Evolutionary conservation across 2,888 invertebrate species (phyloP).

Genomic region (Caenorhabditis plicata): DNA sequence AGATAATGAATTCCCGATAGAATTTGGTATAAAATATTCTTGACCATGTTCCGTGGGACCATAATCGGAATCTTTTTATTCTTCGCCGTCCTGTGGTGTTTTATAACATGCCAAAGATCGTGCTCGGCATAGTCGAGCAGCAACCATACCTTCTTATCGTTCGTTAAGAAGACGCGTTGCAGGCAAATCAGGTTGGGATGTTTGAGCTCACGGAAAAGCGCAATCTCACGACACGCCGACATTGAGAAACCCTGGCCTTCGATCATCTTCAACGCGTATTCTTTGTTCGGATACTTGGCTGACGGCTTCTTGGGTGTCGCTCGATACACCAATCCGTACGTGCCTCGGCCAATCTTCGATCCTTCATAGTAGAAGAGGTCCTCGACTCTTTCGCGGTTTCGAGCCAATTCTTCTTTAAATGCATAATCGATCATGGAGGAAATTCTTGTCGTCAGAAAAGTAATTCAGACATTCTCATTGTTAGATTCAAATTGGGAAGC

Average conservation of each 20-base stretch:
- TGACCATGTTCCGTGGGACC: constrained; percentile 77
- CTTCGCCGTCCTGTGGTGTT: constrained; percentile 95
- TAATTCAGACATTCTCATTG: too few relatives aligned
- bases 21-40: constrained; percentile 94
- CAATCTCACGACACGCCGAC: constrained; percentile 95
- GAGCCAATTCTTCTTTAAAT: constrained; percentile 62
- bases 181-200: constrained; percentile 92
- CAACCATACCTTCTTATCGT: constrained; percentile 45
- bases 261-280: constrained; percentile 96
- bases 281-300: constrained; percentile 71
- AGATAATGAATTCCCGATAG: constrained; percentile 74
- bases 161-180: constrained; percentile 83
- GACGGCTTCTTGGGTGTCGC: constrained; percentile 34
- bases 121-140: constrained; percentile 82
- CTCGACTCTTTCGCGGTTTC: constrained; percentile 76
- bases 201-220: constrained; percentile 83
- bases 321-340: constrained; percentile 79
- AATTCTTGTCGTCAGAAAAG: too few relatives aligned
- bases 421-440: constrained; percentile 65
- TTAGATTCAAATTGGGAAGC: too few relatives aligned
- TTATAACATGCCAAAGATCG: constrained; percentile 99
- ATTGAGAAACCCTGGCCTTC: constrained; percentile 97
- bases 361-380: constrained; percentile 97
- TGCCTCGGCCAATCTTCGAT: constrained; percentile 75
- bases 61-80: constrained; percentile 26